A percentile compares a stretch with the other conserved stretches of the same genome.
Evolutionary conservation across 2,888 invertebrate genomes (phyloP).

Genomic region (Mycalesis mineus): DNA sequence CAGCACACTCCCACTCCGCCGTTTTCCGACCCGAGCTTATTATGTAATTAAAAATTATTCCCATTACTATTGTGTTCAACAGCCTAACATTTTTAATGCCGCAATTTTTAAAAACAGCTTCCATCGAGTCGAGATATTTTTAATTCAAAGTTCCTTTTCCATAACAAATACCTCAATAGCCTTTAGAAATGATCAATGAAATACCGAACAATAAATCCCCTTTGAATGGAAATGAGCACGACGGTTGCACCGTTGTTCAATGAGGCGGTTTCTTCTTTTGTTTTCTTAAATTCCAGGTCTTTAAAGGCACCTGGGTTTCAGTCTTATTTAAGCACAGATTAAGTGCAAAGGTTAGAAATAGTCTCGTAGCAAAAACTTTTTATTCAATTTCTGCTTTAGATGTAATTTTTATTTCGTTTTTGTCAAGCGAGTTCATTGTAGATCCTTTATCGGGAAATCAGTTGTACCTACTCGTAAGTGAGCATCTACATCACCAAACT

Average conservation of each 20-base stretch:
- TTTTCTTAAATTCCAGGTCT: conserved; percentile 17
- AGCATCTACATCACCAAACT: no score
- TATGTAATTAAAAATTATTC: no score
- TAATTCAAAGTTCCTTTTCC: conserved; percentile 17
- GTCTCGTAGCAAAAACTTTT: no score
- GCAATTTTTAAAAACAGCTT: background rate
- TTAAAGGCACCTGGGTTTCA: background rate
- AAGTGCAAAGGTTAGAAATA: background rate
- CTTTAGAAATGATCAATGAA: conserved; percentile 29
- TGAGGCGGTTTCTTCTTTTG: conserved; percentile 16
- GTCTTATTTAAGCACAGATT: background rate
- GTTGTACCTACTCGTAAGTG: no score
- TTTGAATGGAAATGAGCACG: conserved; percentile 27
- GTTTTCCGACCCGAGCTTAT: no score
- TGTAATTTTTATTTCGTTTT: no score
- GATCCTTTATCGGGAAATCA: no score
- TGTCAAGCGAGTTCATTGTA: no score
- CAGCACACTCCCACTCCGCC: no score
- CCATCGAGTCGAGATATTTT: conserved; percentile 8
- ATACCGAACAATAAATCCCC: conserved; percentile 25
- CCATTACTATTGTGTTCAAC: no score
- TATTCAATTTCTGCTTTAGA: no score
- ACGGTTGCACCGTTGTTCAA: conserved; percentile 20
- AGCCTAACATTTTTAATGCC: background rate
- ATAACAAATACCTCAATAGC: conserved; percentile 26